Conservation (phyloP, 2,113 vertebrate species). For the Phyllostomus discolor region DNA sequence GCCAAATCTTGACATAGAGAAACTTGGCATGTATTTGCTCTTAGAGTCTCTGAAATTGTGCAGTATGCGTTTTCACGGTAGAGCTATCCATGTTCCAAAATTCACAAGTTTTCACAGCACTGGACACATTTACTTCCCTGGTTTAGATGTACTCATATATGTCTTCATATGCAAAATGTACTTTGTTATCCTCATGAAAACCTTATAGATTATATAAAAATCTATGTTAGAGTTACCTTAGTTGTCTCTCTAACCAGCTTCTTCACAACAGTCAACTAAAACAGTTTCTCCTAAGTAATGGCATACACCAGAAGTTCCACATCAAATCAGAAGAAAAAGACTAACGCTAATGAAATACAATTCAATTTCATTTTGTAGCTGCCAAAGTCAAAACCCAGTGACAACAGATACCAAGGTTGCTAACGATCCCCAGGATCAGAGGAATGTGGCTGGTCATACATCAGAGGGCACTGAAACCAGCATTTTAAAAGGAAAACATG, state of each 20-base stretch:
- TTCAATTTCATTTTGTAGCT: neutral
- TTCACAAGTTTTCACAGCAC: neutral
- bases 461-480: neutral
- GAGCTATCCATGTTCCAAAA: neutral
- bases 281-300: neutral
- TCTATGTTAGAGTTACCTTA: neutral
- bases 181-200: constrained; percentile 5
- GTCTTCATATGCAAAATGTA: constrained; percentile 1
- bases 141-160: neutral
- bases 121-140: neutral
- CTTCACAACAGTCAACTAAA: neutral
- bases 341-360: neutral
- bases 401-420: neutral
- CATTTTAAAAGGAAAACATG: neutral
- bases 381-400: neutral
- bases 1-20: neutral
- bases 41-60: neutral
- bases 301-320: neutral
- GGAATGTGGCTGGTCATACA: neutral
- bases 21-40: neutral
- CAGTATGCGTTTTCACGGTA: neutral
- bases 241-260: neutral
- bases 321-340: neutral
- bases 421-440: neutral
- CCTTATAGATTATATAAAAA: neutral